Base-by-base conservation (phyloP, 2,113 vertebrate genomes). In the Mus pahari region DNA sequence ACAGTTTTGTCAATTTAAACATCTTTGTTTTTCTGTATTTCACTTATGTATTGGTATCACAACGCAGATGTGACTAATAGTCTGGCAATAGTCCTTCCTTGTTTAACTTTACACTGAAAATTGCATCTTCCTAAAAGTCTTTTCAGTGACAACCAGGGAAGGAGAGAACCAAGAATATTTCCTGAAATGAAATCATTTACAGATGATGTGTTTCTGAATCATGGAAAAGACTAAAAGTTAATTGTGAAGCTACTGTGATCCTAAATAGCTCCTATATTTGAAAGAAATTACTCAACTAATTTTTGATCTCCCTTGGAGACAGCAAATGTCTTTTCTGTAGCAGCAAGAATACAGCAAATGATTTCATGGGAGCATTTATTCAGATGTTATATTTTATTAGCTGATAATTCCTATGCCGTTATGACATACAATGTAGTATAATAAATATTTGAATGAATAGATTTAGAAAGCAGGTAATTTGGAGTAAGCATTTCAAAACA, bases 321-420 rank as follows among this genome's bases (percentile, higher is more conserved):
- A 50, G 89, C 70, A 96, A 95, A 78, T 96, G 88, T 89, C 28
- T 96, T 96, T 95, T 92, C 64, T 96, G 64, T 94, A 78, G 45
- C 75, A 96, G 84, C 53, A 87, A 97, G 88, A 97, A 92, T 95
- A 71, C 2, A 94, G 64, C 89, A 97, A 94, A 94, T 91, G n/a
- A 93, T 91, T 96, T 95, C 89, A 89, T 94, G 77, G 96, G 71
- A 95, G 92, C 58, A 90, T 97, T 95, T 95, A 97, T 93, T 95
- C 48, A 96, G 75, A 90, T 96, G 17, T 77, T 96, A 89, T 92
- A 92, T 82, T 95, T 94, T 96, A 91, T 93, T 92, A 94, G 70
- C 70, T 96, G 88, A 87, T 95, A 96, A 84, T 93, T 93, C 89
- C 68, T 94, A 81, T 79, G 53, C 31, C 42, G 89, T 94, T 93